Conservation (phyloP, 2,113 vertebrate genomes). For the Pseudorhombus dupliciocellatus region DNA sequence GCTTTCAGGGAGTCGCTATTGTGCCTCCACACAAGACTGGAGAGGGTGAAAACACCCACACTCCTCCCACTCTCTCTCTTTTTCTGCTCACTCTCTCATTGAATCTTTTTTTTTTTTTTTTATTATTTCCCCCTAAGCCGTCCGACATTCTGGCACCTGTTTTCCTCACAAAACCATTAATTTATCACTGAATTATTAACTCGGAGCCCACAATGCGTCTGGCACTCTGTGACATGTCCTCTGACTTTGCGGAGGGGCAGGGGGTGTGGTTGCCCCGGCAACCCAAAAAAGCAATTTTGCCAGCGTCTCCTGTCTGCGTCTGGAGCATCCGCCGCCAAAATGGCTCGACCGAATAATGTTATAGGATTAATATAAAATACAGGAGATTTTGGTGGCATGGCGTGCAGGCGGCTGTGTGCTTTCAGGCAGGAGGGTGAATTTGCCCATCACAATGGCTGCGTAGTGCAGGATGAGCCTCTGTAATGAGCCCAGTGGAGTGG, state of each 20-base stretch:
- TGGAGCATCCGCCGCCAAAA: constrained; percentile 35
- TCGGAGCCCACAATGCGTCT: constrained; percentile 73
- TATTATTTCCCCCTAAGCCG: constrained; percentile 52
- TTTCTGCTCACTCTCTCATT: constrained; percentile 7
- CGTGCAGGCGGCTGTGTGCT: constrained; percentile 6
- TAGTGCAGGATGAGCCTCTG: constrained; percentile 44
- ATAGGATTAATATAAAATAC: constrained; percentile 44
- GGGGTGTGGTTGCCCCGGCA: constrained; percentile 62
- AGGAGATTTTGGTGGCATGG: constrained; percentile 23
- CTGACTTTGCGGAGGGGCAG: constrained; percentile 54
- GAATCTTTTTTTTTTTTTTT: background rate
- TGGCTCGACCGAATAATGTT: constrained; percentile 46
- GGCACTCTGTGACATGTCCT: constrained; percentile 71
- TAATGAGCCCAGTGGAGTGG: constrained; percentile 42
- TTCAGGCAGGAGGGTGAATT: constrained; percentile 38
- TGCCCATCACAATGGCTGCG: constrained; percentile 39
- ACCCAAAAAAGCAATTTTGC: constrained; percentile 72
- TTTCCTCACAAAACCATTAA: constrained; percentile 76
- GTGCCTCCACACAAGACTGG: constrained; percentile 61
- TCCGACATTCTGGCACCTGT: constrained; percentile 78
- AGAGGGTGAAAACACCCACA: constrained; percentile 29
- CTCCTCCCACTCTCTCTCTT: background rate
- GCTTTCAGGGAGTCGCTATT: constrained; percentile 74
- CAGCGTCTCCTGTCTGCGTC: constrained; percentile 33
- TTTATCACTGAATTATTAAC: constrained; percentile 83